Evolutionary conservation across 2,888 invertebrate species (phyloP), one percentile per base, ranked within the genome.

Genomic region (Lottia gigantea): DNA sequence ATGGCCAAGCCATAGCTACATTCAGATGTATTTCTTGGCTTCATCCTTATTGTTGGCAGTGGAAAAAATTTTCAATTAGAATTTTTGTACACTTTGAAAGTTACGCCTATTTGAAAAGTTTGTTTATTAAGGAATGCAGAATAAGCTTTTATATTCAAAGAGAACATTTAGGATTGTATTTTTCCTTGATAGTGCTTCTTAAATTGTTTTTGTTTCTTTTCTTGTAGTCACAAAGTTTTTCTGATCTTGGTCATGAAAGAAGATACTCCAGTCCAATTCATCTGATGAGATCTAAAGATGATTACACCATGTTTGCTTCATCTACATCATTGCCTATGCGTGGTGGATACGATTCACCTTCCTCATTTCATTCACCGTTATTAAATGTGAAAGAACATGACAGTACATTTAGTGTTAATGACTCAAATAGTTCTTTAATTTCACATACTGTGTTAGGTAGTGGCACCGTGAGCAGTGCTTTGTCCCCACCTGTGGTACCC

Each of bases 241-340:
- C 74, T 12, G 76, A 78, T 70, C 67, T 78, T 23, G 78, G 74
- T n/a, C 73, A 75, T 15, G 83, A 82, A 26, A 72, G 82, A 26
- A 72, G 82, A 31, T 78, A 76, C 64, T 79, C 82, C 4, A 80
- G 73, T 67, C 81, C 82, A 15, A 63, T 77, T 62, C 72, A 75
- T 45, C 61, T 78, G 61, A 73, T 77, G n/a, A 78, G 80, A 61
- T 79, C 80, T 40, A 80, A 80, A 71, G 85, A 85, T 63, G 85
- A 83, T 70, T 81, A 81, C 66, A 82, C 80, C 49, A 78, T 83
- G 45, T 76, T 81, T 65, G 77, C 80, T 6, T 80, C 82, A 46
- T 81, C 81, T 63, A 75, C 76, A 6, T 77, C 80, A n/a, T 67
- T 76, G 47, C 74, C 74, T n/a, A 46, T 62, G n/a, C 66, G 63